Conservation (phyloP, 2,888 invertebrate species). For the Biston betularia region DNA sequence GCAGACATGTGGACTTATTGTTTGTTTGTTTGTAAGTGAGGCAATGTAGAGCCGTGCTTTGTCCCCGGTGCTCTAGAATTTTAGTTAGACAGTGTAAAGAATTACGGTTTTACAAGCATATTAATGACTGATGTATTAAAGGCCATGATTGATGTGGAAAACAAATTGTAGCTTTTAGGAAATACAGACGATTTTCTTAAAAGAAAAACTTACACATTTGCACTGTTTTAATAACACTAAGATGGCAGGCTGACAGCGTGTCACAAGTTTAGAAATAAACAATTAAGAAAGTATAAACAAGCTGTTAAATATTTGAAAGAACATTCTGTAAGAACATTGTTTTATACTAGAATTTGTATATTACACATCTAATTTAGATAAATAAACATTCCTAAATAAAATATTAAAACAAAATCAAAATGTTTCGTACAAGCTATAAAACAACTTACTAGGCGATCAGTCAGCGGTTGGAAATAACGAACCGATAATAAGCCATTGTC, state of each 20-base stretch:
- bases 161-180: too few relatives aligned
- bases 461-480: conserved; percentile 37
- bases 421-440: conserved; percentile 1
- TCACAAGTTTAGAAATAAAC: too few relatives aligned
- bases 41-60: conserved; percentile 21
- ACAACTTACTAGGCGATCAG: conserved; percentile 23
- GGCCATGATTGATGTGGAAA: neutral
- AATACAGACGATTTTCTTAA: too few relatives aligned
- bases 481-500: conserved; percentile 45
- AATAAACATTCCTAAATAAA: neutral
- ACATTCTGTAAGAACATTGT: neutral
- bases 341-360: neutral
- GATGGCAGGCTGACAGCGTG: neutral
- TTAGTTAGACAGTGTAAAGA: conserved; percentile 7
- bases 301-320: neutral
- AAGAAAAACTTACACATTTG: neutral
- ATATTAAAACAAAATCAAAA: neutral
- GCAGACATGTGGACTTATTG: conserved; percentile 45
- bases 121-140: conserved; percentile 7
- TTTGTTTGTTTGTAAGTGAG: conserved; percentile 30
- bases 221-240: neutral
- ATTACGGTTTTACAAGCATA: conserved; percentile 11
- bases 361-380: neutral
- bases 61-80: conserved; percentile 20
- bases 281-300: too few relatives aligned